Evolutionary conservation across 1,140 invertebrate genomes (phyloP).

Genomic region (Heliconius himera): DNA sequence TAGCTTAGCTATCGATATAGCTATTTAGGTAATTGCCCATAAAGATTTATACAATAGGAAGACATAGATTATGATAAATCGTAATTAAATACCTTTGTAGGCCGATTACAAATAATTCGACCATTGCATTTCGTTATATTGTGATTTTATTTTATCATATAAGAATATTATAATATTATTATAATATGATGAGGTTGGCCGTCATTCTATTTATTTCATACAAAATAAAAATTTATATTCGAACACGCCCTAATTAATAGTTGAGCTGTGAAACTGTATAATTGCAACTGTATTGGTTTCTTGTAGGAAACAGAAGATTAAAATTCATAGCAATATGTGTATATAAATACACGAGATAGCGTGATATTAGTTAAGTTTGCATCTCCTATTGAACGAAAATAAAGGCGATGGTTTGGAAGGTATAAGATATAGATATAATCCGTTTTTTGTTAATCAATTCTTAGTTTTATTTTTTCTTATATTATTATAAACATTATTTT

Average conservation of each 20-base stretch:
- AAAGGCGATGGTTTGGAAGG: constrained; percentile 62
- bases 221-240: constrained; percentile 36
- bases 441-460: not conserved
- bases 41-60: constrained; percentile 15
- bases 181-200: constrained; percentile 24
- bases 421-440: constrained; percentile 32
- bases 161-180: constrained; percentile 29
- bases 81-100: not conserved
- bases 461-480: not conserved
- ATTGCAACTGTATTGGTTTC: constrained; percentile 48
- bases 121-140: not conserved
- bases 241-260: constrained; percentile 44
- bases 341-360: constrained; percentile 49
- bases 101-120: not conserved
- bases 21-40: not conserved
- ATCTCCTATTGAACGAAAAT: constrained; percentile 36
- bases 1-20: not conserved
- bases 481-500: constrained; percentile 20
- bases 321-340: constrained; percentile 48
- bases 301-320: constrained; percentile 54
- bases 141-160: constrained; percentile 18
- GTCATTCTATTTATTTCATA: constrained; percentile 34
- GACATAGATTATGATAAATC: constrained; percentile 17
- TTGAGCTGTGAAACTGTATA: constrained; percentile 52
- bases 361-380: constrained; percentile 46